Evolutionary conservation across 2,888 invertebrate species (phyloP).

Genomic region (Sthenelais limicola): DNA sequence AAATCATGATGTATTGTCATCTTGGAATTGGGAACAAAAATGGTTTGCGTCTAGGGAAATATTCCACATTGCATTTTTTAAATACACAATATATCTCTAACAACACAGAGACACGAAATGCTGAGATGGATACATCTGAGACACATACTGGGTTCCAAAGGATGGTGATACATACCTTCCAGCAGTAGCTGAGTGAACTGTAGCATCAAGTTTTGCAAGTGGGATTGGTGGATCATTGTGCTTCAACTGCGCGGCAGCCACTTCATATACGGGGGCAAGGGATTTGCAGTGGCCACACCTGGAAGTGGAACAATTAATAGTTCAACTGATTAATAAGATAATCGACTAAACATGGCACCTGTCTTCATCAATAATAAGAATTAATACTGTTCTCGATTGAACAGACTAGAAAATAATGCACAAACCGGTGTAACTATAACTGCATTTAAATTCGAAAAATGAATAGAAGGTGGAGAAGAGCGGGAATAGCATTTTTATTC

Average conservation of each 20-base stretch:
- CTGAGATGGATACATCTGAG: too few relatives aligned
- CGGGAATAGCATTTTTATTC: too few relatives aligned
- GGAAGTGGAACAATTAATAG: slow-evolving; percentile 20
- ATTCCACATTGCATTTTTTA: neutral
- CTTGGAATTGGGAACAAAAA: too few relatives aligned
- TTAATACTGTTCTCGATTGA: too few relatives aligned
- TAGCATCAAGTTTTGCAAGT: slow-evolving; percentile 73
- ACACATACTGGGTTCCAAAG: slow-evolving; percentile 11
- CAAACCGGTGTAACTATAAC: too few relatives aligned
- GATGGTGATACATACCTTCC: neutral
- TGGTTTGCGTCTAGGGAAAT: neutral
- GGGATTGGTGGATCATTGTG: slow-evolving; percentile 70
- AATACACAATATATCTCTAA: neutral
- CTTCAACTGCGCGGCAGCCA: slow-evolving; percentile 73
- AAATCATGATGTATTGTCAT: too few relatives aligned
- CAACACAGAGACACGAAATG: neutral
- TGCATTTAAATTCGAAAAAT: too few relatives aligned
- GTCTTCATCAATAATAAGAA: too few relatives aligned
- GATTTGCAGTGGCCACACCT: slow-evolving; percentile 76
- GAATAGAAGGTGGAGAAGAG: too few relatives aligned
- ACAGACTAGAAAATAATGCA: neutral
- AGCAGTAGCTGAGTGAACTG: slow-evolving; percentile 9
- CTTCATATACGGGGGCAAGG: slow-evolving; percentile 75
- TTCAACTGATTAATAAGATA: too few relatives aligned
- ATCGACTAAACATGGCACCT: too few relatives aligned